These are phyloP conservation scores for Limanda limanda DNA, from an alignment of 2,113 vertebrate species.

Conservation along the genomic window DNA sequence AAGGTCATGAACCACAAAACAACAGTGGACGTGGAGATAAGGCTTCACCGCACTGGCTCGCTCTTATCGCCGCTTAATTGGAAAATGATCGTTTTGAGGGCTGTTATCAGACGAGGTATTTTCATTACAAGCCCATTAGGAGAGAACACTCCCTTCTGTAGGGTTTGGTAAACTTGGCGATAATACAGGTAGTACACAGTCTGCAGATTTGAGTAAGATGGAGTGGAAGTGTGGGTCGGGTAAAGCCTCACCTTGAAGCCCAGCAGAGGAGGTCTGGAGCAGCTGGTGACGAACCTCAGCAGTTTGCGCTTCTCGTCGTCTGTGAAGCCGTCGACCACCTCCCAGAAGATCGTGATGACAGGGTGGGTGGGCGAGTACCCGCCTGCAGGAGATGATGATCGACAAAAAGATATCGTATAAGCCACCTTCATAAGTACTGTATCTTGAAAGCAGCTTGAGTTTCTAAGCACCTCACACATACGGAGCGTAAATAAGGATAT, in stretches of 20 bases:
- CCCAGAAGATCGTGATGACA: slow-evolving; percentile 97
- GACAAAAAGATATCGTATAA: neutral
- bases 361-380: slow-evolving; percentile 95
- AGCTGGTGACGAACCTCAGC: slow-evolving; percentile 97
- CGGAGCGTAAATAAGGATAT: neutral
- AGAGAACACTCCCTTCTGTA: slow-evolving; percentile 30
- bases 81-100: slow-evolving; percentile 61
- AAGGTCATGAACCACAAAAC: slow-evolving; percentile 70
- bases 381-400: slow-evolving; percentile 75
- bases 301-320: slow-evolving; percentile 97
- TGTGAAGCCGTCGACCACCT: slow-evolving; percentile 96
- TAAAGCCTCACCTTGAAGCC: slow-evolving; percentile 91
- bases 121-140: slow-evolving; percentile 69
- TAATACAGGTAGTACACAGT: slow-evolving; percentile 6
- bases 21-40: slow-evolving; percentile 64
- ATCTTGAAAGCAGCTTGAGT: neutral
- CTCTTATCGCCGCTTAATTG: slow-evolving; percentile 59
- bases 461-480: neutral
- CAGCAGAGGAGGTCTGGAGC: slow-evolving; percentile 95
- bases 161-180: slow-evolving; percentile 18
- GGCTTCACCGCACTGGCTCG: slow-evolving; percentile 1
- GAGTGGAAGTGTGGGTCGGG: neutral
- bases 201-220: neutral
- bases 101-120: slow-evolving; percentile 58
- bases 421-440: neutral